A percentile compares a stretch with the other conserved stretches of the same genome.
These are phyloP conservation scores for Acronicta psi DNA, from an alignment of 2,888 invertebrate genomes.

Conservation along the genomic window DNA sequence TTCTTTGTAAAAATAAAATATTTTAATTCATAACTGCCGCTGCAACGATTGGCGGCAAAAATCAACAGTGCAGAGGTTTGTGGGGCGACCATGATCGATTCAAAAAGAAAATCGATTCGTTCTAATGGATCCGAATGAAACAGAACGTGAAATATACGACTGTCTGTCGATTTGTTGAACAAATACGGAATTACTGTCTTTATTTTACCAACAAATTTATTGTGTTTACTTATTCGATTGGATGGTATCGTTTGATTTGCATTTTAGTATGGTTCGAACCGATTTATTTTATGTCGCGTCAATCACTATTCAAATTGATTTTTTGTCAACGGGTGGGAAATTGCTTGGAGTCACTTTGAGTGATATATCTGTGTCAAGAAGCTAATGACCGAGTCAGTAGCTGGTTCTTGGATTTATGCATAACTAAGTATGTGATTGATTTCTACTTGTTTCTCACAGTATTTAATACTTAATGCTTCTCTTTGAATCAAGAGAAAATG, in stretches of 20 bases:
- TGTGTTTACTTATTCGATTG: slow-evolving; percentile 26
- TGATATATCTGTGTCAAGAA: slow-evolving; percentile 53
- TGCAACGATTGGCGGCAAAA: slow-evolving; percentile 21
- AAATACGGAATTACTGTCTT: slow-evolving; percentile 30
- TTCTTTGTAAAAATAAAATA: slow-evolving; percentile 4
- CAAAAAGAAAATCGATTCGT: slow-evolving; percentile 38
- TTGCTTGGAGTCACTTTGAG: slow-evolving; percentile 41
- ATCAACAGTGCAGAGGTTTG: slow-evolving; percentile 40
- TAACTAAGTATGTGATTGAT: slow-evolving; percentile 23
- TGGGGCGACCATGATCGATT: slow-evolving; percentile 40
- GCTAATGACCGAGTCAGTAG: slow-evolving; percentile 51
- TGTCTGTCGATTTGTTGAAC: slow-evolving; percentile 30
- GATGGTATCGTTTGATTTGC: slow-evolving; percentile 30
- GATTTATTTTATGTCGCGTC: slow-evolving; percentile 35
- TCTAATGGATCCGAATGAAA: slow-evolving; percentile 33
- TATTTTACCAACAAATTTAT: slow-evolving; percentile 8
- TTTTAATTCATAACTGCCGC: slow-evolving; percentile 15
- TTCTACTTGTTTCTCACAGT: slow-evolving; percentile 19
- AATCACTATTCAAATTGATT: slow-evolving; percentile 49
- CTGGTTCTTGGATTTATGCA: slow-evolving; percentile 29
- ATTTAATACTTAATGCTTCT: neutral
- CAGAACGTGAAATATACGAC: slow-evolving; percentile 43
- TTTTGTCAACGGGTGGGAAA: slow-evolving; percentile 42
- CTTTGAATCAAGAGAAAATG: neutral
- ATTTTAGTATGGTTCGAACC: slow-evolving; percentile 28